These are phyloP conservation scores for Stylophora pistillata DNA, from an alignment of 64 coral and sea anemone genomes.

Conservation along the genomic window DNA sequence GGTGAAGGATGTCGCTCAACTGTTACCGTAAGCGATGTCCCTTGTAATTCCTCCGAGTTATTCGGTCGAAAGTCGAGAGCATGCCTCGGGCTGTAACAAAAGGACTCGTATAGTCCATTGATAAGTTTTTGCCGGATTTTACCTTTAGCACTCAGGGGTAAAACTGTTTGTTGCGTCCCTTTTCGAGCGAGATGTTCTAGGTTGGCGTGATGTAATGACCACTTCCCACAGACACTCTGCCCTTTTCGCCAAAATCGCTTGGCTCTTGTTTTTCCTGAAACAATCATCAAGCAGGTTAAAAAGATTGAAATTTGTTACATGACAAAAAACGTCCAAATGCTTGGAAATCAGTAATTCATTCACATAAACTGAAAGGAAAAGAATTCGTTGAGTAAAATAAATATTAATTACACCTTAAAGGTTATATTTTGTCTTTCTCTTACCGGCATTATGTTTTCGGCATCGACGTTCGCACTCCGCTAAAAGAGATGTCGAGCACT, in stretches of 20 bases:
- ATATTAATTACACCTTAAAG: conserved; percentile 74
- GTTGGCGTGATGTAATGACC: conserved; percentile 19
- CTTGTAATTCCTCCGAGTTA: conserved; percentile 17
- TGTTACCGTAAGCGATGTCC: background rate
- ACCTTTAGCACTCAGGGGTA: conserved; percentile 49
- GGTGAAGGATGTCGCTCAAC: conserved; percentile 15
- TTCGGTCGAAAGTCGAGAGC: conserved; percentile 70
- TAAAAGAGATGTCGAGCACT: conserved; percentile 52
- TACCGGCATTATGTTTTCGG: conserved; percentile 68
- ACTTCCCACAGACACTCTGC: conserved; percentile 6
- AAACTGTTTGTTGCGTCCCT: conserved; percentile 12
- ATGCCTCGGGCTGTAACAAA: conserved; percentile 83
- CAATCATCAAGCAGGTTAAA: background rate
- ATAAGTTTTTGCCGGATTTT: conserved; percentile 78
- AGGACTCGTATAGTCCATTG: conserved; percentile 86
- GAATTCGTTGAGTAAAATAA: conserved; percentile 44
- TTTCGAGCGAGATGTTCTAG: conserved; percentile 65
- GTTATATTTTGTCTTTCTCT: conserved; percentile 65
- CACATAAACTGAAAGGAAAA: conserved; percentile 14
- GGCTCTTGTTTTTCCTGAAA: conserved; percentile 54
- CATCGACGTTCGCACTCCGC: conserved; percentile 43
- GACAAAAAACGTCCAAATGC: background rate
- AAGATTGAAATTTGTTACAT: conserved; percentile 8
- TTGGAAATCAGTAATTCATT: background rate
- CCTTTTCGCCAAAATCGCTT: conserved; percentile 58